Percentiles rank a stretch among this genome's conserved stretches.
phyloP scores from a whole-genome alignment of 2,797 vertebrate species.

The Tenualosa thibaudeaui region DNA sequence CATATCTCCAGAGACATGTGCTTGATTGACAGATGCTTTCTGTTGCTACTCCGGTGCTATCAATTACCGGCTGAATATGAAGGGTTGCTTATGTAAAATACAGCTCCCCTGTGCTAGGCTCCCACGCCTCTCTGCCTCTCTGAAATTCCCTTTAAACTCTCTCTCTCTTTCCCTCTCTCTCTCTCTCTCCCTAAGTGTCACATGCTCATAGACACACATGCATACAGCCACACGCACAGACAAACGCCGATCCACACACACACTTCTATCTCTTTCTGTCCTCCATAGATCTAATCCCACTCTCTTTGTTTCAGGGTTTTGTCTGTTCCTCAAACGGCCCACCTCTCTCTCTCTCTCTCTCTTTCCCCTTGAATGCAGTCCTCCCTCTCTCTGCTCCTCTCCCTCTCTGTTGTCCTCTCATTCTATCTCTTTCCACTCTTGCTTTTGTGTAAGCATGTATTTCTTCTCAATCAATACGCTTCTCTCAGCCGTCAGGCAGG shows the following conservation, averaged over 20 bases:
- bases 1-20: conserved; percentile 75
- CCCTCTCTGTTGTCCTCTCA: conserved; percentile 15
- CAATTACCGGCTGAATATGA: conserved; percentile 97
- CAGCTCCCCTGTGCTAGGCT: conserved; percentile 77
- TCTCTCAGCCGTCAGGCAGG: not conserved
- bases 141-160: conserved; percentile 20
- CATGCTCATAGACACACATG: not conserved
- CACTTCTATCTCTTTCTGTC: not conserved
- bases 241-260: not conserved
- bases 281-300: not conserved
- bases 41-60: conserved; percentile 85
- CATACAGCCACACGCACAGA: not conserved
- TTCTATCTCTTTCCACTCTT: not conserved
- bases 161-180: conserved; percentile 46
- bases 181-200: conserved; percentile 43
- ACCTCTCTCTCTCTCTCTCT: conserved; percentile 54
- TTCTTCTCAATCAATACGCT: not conserved
- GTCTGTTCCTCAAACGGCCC: not conserved
- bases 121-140: conserved; percentile 51
- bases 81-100: conserved; percentile 97
- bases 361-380: conserved; percentile 40
- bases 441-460: not conserved
- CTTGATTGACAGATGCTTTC: conserved; percentile 75
- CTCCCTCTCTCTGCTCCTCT: conserved; percentile 30
- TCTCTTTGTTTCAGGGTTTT: conserved; percentile 10